phyloP scores from a whole-genome alignment of 2,113 vertebrate genomes.

The Poecile atricapillus region DNA sequence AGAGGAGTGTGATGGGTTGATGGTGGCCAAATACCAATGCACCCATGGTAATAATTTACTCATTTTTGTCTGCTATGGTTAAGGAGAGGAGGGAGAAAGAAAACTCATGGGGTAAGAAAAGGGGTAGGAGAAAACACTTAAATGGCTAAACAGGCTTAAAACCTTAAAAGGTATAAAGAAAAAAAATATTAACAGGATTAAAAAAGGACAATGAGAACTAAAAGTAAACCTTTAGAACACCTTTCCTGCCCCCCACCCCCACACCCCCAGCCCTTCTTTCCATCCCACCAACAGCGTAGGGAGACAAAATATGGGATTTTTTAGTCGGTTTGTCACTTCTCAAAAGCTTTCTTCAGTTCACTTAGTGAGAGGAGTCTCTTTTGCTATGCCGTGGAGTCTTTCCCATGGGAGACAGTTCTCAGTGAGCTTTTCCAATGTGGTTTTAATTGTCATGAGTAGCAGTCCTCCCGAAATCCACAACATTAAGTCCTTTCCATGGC shows the following conservation, averaged over 20 bases:
- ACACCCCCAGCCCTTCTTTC: neutral
- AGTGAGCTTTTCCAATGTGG: no score
- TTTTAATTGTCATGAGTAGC: neutral
- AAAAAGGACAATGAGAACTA: neutral
- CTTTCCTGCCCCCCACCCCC: neutral
- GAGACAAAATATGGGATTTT: neutral
- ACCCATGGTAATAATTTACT: neutral
- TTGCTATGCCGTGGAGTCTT: neutral
- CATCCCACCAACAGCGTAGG: rapidly evolving
- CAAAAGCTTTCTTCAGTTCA: neutral
- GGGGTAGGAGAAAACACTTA: neutral
- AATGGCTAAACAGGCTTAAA: neutral
- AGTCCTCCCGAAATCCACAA: neutral
- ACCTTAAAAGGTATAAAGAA: neutral
- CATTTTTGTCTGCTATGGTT: neutral
- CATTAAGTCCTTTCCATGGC: rapidly evolving
- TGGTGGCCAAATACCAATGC: neutral
- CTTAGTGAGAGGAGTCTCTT: neutral
- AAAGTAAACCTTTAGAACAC: neutral
- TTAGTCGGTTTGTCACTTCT: neutral
- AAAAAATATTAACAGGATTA: neutral
- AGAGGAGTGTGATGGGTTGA: neutral
- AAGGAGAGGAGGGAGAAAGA: neutral
- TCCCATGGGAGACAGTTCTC: neutral
- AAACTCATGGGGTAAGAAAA: neutral